A percentile compares a stretch with the other conserved stretches of the same genome.
These are phyloP conservation scores for Orbicella faveolata DNA, from an alignment of 64 coral and sea anemone genomes.

Conservation along the genomic window DNA sequence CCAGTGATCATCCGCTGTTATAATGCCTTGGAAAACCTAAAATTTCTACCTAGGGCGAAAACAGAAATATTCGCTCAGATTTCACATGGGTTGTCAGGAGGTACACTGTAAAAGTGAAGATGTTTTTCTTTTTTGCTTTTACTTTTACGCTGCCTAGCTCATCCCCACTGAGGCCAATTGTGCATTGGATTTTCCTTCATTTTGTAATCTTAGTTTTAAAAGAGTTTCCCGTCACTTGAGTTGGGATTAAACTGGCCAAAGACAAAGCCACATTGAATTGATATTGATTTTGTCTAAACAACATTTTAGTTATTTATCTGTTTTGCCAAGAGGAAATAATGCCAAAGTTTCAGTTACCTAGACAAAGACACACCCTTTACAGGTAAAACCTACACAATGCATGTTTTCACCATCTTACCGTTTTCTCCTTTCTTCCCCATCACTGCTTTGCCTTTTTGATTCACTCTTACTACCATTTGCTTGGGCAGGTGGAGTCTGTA, in stretches of 20 bases:
- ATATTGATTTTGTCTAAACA: no score
- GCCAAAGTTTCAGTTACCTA: not conserved
- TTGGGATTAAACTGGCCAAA: no score
- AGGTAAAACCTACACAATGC: no score
- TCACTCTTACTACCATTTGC: constrained; percentile 78
- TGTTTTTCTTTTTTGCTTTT: not conserved
- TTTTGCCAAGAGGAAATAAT: no score
- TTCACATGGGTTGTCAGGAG: constrained; percentile 30
- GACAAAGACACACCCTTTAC: not conserved
- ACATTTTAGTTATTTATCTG: no score
- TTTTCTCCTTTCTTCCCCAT: constrained; percentile 73
- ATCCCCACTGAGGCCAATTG: not conserved
- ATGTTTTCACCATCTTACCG: constrained; percentile 45
- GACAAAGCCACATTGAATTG: no score
- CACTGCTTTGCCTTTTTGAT: constrained; percentile 54
- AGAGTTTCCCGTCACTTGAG: no score
- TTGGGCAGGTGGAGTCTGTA: constrained; percentile 51
- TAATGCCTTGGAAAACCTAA: constrained; percentile 96
- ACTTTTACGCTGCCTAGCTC: not conserved
- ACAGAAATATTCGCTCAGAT: constrained; percentile 87
- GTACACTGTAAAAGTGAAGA: not conserved
- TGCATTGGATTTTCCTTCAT: no score
- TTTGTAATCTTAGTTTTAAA: no score
- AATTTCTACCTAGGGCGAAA: constrained; percentile 95
- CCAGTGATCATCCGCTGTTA: constrained; percentile 84